Percentiles rank a stretch among this genome's conserved stretches.
phyloP scores from a whole-genome alignment of 2,113 vertebrate genomes.

The Stictonetta naevosa region DNA sequence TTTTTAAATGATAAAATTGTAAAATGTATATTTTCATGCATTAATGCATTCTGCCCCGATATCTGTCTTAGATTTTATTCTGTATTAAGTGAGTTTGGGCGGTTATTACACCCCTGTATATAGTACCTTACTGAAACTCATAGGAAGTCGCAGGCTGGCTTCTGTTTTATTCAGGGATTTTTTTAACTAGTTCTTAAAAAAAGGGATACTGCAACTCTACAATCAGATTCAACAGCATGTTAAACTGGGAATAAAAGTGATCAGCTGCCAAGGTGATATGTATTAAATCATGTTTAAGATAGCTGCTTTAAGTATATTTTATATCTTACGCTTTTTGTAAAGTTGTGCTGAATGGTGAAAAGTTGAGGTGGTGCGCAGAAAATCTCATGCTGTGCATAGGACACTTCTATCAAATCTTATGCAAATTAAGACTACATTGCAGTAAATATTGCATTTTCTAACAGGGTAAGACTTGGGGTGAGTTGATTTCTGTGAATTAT shows the following conservation, averaged over 20 bases:
- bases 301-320: conserved; percentile 77
- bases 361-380: conserved; percentile 44
- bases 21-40: not conserved
- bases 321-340: conserved; percentile 75
- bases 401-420: conserved; percentile 41
- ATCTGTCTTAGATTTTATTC: conserved; percentile 42
- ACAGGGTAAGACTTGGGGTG: conserved; percentile 63
- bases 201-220: conserved; percentile 77
- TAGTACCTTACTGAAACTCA: conserved; percentile 73
- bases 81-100: conserved; percentile 38
- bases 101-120: conserved; percentile 51
- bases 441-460: conserved; percentile 63
- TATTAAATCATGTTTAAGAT: conserved; percentile 69
- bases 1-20: conserved; percentile 23
- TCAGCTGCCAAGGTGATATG: conserved; percentile 71
- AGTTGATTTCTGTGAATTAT: conserved; percentile 37
- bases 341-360: conserved; percentile 54
- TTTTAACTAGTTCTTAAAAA: conserved; percentile 61
- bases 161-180: conserved; percentile 84
- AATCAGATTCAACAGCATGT: conserved; percentile 39
- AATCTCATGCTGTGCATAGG: conserved; percentile 36
- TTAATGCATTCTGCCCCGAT: conserved; percentile 36
- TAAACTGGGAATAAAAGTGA: conserved; percentile 69
- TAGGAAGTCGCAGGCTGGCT: conserved; percentile 78
- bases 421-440: conserved; percentile 33